Evolutionary conservation across 1,140 invertebrate species (phyloP), one percentile per base, ranked within the genome.

Genomic region (Diachasmimorpha longicaudata): DNA sequence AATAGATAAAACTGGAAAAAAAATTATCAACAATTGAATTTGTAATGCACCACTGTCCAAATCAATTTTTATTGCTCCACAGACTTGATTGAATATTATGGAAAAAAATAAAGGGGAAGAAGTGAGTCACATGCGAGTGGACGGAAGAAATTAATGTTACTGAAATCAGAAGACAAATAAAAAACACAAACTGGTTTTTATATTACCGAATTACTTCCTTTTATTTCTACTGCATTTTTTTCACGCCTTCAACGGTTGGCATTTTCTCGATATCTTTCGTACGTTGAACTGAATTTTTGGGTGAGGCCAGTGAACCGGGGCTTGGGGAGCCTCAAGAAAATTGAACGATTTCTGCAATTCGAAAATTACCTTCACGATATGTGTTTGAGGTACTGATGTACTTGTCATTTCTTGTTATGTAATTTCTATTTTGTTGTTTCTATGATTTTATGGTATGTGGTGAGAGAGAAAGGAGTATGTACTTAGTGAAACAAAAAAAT

Each of bases 121-220:
- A 55, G 63, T 77, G 74, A 77, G 63, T 79, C 72, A 63, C 71
- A 75, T 67, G 58, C 42, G 19, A 73, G 70, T 46, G 63, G 23
- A 21, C 70, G 72, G 39, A 75, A 74, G 74, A 31, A 63, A 42
- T 72, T 44, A 46, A 81, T 79, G 80, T 82, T 82, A 80, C 69
- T 79, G 79, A 75, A 79, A 75, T 81, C 80, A 80, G 70, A 81
- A 58, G 79, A 80, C 63, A 79, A 82, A 82, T 82, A 72, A 72
- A 72, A 72, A 8, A 81, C 25, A 69, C 52, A 80, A 82, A 80
- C 73, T 80, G 80, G 79, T 83, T 83, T 83, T 81, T 79, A 81
- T 70, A 78, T 73, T 55, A 68, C 31, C 16, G 58, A 74, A 46
- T 69, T 70, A 4, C 14, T 69, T 48, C 36, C 39, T 69, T 69